phyloP scores from a whole-genome alignment of 2,797 vertebrate genomes.

The Novumbra hubbsi region DNA sequence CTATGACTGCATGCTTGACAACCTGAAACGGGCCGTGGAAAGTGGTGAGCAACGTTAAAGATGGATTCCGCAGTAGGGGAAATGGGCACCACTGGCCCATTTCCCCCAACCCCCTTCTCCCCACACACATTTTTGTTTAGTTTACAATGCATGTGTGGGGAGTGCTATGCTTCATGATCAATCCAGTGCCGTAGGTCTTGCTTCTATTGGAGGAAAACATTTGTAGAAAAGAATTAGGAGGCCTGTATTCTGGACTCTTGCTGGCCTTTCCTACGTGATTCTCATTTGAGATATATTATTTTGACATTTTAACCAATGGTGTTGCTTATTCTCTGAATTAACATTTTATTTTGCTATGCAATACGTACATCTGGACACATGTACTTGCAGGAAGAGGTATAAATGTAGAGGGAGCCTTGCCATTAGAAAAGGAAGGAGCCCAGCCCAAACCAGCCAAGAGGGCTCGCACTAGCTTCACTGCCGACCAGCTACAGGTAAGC shows the following conservation, averaged over 20 bases:
- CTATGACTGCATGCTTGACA: slow-evolving; percentile 91
- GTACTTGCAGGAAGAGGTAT: slow-evolving; percentile 81
- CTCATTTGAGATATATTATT: background rate
- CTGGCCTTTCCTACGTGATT: background rate
- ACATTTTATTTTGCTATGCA: background rate
- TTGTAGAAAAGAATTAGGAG: too few species aligned
- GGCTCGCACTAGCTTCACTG: slow-evolving; percentile 96
- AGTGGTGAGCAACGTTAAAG: slow-evolving; percentile 74
- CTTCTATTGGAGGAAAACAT: too few species aligned
- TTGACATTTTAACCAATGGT: background rate
- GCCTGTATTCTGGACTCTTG: background rate
- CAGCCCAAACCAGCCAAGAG: slow-evolving; percentile 91
- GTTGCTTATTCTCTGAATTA: background rate
- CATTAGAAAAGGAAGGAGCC: slow-evolving; percentile 83
- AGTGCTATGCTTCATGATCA: too few species aligned
- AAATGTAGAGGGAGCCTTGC: slow-evolving; percentile 78
- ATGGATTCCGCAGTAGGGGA: background rate
- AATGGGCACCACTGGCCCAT: too few species aligned
- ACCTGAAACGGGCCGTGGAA: slow-evolving; percentile 86
- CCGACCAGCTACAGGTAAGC: slow-evolving; percentile 92
- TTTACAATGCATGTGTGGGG: too few species aligned
- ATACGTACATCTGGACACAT: background rate
- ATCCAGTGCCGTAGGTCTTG: too few species aligned
- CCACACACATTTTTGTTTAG: too few species aligned
- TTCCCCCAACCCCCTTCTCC: too few species aligned